These are phyloP conservation scores for Arenaria interpres DNA, from an alignment of 2,113 vertebrate genomes.

Conservation along the genomic window DNA sequence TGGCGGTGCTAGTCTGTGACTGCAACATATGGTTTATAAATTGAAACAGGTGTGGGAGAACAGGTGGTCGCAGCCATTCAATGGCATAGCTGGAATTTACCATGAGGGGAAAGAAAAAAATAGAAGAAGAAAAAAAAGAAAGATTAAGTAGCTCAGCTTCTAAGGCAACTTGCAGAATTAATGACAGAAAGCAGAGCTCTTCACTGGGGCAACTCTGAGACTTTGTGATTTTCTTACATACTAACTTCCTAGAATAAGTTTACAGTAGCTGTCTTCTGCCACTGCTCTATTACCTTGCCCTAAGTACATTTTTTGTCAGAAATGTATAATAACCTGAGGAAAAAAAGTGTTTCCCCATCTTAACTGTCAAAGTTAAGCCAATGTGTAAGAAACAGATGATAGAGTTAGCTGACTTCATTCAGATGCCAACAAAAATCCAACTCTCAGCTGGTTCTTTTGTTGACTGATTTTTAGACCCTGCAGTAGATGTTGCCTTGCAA, in stretches of 20 bases:
- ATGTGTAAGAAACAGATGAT: neutral
- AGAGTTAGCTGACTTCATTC: neutral
- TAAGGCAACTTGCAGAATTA: slow-evolving; percentile 17
- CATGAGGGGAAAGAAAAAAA: neutral
- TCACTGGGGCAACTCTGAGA: neutral
- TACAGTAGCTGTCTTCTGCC: neutral
- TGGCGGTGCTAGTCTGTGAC: slow-evolving; percentile 69
- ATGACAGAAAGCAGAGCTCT: slow-evolving; percentile 6
- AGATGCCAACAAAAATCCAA: neutral
- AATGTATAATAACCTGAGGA: neutral
- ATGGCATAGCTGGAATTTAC: slow-evolving; percentile 55
- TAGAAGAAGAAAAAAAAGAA: neutral
- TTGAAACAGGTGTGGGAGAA: slow-evolving; percentile 78
- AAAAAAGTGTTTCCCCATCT: neutral
- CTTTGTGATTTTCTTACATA: neutral
- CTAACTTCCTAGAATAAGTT: neutral
- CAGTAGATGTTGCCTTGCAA: neutral
- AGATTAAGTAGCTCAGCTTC: slow-evolving; percentile 30
- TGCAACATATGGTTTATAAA: slow-evolving; percentile 83
- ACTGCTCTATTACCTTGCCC: neutral
- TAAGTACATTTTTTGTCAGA: neutral
- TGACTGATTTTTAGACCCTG: neutral
- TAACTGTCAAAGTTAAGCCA: neutral
- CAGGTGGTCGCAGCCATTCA: slow-evolving; percentile 76
- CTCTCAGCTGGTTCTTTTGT: neutral